Evolutionary conservation across 2,797 vertebrate species (phyloP).

Genomic region (Rhynchonycteris naso): DNA sequence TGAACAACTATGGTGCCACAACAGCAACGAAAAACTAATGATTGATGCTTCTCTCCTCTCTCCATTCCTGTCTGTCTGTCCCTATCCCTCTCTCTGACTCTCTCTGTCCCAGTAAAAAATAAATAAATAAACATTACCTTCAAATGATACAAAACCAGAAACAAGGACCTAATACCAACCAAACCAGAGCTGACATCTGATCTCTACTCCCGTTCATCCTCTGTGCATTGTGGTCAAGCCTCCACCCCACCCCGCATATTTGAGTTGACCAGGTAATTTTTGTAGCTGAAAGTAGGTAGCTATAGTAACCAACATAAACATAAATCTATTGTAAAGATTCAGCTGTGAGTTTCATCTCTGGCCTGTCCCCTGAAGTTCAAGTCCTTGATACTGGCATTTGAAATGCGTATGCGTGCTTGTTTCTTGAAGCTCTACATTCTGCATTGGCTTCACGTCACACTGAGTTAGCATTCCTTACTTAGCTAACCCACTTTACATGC

Average conservation of each 20-base stretch:
- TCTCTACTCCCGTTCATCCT: background rate
- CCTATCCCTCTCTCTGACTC: too few species aligned
- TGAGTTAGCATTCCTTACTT: background rate
- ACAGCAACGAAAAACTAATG: too few species aligned
- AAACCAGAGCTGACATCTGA: background rate
- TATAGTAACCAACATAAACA: background rate
- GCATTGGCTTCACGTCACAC: background rate
- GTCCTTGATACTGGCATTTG: background rate
- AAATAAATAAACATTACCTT: too few species aligned
- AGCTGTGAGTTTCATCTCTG: background rate
- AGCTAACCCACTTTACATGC: background rate
- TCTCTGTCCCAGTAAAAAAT: too few species aligned
- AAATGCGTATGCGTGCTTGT: background rate
- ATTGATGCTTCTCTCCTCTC: too few species aligned
- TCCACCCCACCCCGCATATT: background rate
- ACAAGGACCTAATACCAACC: background rate
- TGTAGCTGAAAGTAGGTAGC: background rate
- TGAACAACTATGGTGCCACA: too few species aligned
- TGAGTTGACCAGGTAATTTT: background rate
- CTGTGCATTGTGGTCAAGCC: background rate
- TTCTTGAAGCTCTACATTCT: background rate
- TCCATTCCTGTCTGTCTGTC: too few species aligned
- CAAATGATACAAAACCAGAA: slow-evolving; percentile 3
- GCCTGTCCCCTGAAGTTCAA: background rate
- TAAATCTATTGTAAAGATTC: background rate